Evolutionary conservation across 2,888 invertebrate species (phyloP).

Genomic region (Pyrrhosoma nymphula): DNA sequence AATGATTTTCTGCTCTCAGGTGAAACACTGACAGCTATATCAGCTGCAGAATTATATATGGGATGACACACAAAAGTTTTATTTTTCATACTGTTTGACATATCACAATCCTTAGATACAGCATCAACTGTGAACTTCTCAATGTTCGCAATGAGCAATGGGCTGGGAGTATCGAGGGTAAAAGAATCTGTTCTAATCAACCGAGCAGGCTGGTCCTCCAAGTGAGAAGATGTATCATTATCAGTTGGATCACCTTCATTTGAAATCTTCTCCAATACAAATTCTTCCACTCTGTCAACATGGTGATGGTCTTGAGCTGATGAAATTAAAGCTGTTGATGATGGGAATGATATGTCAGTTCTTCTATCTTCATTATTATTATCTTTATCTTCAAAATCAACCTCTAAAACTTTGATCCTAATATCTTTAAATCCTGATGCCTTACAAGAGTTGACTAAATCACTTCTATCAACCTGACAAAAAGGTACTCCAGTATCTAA

Average conservation of each 20-base stretch:
- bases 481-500: neutral
- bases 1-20: neutral
- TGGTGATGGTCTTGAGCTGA: neutral
- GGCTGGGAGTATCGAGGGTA: constrained; percentile 88
- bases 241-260: neutral
- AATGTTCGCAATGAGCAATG: constrained; percentile 84
- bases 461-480: neutral
- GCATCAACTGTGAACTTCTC: constrained; percentile 74
- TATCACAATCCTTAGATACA: too few relatives aligned
- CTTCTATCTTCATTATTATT: neutral
- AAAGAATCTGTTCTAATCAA: constrained; percentile 88
- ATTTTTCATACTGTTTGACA: neutral
- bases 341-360: neutral
- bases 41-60: neutral
- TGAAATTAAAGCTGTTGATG: neutral
- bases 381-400: neutral
- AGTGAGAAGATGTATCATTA: constrained; percentile 72
- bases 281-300: neutral
- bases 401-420: neutral
- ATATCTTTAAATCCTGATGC: neutral
- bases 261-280: neutral
- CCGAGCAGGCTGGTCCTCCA: constrained; percentile 78
- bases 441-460: neutral
- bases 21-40: neutral
- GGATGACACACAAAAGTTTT: neutral